Conservation (phyloP, 2,888 invertebrate genomes). For the Chrysotoxum bicinctum region DNA sequence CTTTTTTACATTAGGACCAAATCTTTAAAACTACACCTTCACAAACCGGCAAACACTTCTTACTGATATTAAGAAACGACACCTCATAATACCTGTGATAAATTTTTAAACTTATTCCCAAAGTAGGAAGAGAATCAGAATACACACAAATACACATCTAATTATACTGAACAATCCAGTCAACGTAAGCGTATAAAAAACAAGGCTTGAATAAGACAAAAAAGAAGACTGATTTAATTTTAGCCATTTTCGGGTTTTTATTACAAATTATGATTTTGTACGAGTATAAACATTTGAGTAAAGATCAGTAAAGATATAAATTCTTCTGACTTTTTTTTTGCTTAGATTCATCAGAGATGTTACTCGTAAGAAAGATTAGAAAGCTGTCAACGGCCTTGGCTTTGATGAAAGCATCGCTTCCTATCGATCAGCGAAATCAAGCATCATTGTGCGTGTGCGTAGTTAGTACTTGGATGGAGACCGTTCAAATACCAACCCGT, state of each 20-base stretch:
- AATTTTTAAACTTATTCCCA: background rate
- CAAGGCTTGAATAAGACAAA: background rate
- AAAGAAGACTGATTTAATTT: background rate
- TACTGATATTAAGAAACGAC: background rate
- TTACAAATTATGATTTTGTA: too few species aligned
- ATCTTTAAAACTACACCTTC: background rate
- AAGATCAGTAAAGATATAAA: too few species aligned
- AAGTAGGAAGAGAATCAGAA: background rate
- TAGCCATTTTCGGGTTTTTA: background rate
- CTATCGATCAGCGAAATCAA: too few species aligned
- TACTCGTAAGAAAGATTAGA: too few species aligned
- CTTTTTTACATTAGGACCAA: background rate
- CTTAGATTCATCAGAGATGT: too few species aligned
- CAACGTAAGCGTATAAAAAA: background rate
- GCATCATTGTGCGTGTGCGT: too few species aligned
- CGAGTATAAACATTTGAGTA: background rate
- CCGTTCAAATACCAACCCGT: too few species aligned
- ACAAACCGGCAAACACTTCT: background rate
- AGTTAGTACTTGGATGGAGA: too few species aligned
- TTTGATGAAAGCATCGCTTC: too few species aligned
- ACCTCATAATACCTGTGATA: background rate
- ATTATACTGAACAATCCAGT: background rate
- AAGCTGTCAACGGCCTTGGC: too few species aligned
- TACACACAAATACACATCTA: background rate
- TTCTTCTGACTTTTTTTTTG: too few species aligned